Percentiles rank a stretch among this genome's conserved stretches.
These are phyloP conservation scores for Luehdorfia chinensis DNA, from an alignment of 1,140 invertebrate genomes.

Conservation along the genomic window DNA sequence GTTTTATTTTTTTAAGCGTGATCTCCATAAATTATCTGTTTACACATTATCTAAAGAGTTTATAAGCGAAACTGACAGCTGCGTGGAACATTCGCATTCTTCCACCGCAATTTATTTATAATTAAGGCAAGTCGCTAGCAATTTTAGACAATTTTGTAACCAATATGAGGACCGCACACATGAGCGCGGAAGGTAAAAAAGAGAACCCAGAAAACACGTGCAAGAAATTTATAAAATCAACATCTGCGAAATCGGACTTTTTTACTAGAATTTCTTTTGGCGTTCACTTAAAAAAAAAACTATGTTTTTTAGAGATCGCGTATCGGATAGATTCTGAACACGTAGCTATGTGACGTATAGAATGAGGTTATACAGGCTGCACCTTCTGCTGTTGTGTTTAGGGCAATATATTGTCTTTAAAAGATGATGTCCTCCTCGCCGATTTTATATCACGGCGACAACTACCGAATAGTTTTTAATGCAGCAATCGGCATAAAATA, in stretches of 20 bases:
- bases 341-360: conserved; percentile 25
- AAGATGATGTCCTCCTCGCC: too few species aligned
- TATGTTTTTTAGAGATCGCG: conserved; percentile 53
- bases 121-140: conserved; percentile 29
- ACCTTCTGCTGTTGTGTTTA: too few species aligned
- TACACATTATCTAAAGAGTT: conserved; percentile 11
- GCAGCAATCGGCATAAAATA: too few species aligned
- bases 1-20: neutral
- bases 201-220: conserved; percentile 40
- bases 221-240: conserved; percentile 56
- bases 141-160: conserved; percentile 36
- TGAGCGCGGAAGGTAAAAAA: conserved; percentile 14
- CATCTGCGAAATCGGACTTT: conserved; percentile 57
- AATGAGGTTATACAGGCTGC: conserved; percentile 27
- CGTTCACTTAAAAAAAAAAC: conserved; percentile 28
- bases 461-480: too few species aligned
- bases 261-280: conserved; percentile 49
- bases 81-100: conserved; percentile 27
- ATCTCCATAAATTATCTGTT: conserved; percentile 16
- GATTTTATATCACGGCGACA: too few species aligned
- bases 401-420: too few species aligned
- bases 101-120: conserved; percentile 35
- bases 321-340: conserved; percentile 47
- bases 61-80: conserved; percentile 23
- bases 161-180: conserved; percentile 30